These are phyloP conservation scores for Protobothrops mucrosquamatus DNA, from an alignment of 2,113 vertebrate species.

Conservation along the genomic window DNA sequence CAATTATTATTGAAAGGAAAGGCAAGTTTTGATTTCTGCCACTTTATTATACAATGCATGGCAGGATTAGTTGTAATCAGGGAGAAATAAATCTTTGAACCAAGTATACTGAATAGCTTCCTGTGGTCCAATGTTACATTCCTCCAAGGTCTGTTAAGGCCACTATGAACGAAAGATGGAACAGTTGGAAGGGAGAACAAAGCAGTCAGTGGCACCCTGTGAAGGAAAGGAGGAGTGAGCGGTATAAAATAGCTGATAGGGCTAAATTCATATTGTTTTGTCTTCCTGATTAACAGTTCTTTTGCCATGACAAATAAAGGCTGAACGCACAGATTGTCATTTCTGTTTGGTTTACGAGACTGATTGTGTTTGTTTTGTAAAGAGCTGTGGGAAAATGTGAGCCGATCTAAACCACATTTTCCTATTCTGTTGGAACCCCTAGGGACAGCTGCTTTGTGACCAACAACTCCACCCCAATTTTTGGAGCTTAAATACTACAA, in stretches of 20 bases:
- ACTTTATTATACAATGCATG: slow-evolving; percentile 9
- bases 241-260: slow-evolving; percentile 76
- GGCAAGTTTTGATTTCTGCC: background rate
- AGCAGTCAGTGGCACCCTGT: slow-evolving; percentile 74
- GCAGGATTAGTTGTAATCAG: slow-evolving; percentile 24
- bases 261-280: slow-evolving; percentile 79
- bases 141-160: slow-evolving; percentile 72
- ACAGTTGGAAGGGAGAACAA: slow-evolving; percentile 77
- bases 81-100: slow-evolving; percentile 14
- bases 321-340: slow-evolving; percentile 71
- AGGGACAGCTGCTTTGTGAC: slow-evolving; percentile 6
- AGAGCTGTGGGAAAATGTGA: slow-evolving; percentile 67
- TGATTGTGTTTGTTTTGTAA: slow-evolving; percentile 65
- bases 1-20: slow-evolving; percentile 22
- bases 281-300: slow-evolving; percentile 76
- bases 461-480: slow-evolving; percentile 5
- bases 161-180: slow-evolving; percentile 66
- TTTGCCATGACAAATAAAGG: slow-evolving; percentile 81
- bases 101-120: slow-evolving; percentile 35
- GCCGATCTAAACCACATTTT: slow-evolving; percentile 35
- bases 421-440: slow-evolving; percentile 23
- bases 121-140: slow-evolving; percentile 64
- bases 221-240: slow-evolving; percentile 74
- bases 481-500: background rate
- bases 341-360: slow-evolving; percentile 72